Evolutionary conservation across 2,797 vertebrate genomes (phyloP), one percentile per base, ranked within the genome.

Genomic region (Zenarchopterus dispar): DNA sequence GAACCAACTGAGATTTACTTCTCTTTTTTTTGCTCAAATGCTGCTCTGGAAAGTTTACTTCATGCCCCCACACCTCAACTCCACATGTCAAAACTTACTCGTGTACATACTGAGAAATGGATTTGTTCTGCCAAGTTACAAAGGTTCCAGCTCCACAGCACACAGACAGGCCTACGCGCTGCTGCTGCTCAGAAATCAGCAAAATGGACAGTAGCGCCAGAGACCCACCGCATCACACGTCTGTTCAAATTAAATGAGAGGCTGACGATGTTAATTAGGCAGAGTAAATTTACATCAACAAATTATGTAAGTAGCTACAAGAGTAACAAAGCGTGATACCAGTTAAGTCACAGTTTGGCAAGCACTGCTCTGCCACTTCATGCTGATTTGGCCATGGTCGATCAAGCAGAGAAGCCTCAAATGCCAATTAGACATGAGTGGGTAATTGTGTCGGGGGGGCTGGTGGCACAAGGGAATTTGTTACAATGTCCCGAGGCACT

Each of bases 371-470:
- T 88, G 89, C 91, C 92, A 93, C 92, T 93, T 94, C 91, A 91
- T 91, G 91, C 92, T 93, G 93, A 89, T 89, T 86, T 86, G 88
- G 80, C 84, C 88, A 90, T 88, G 92, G 88, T 91, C 88, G 80
- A 93, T 93, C 92, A 92, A 92, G 92, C 93, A 92, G 88, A 87
- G 84, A 91, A 87, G 81, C 89, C 84, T 84, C 82, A 89, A 90
- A 93, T 92, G 85, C 89, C 93, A 93, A 94, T 94, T 94, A 94
- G 92, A 93, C 91, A 88, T 88, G 83, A 92, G 90, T 85, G 92
- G 89, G 91, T 93, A 93, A 94, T 93, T 94, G 93, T 93, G 87
- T 91, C 87, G 62, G 78, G 88, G 90, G 88, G 76, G 89, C 90
- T 91, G 91, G 90, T 92, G 93, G 92, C 89, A 90, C 91, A 54